phyloP scores from a whole-genome alignment of 2,888 invertebrate species.

The Polylopha cassiicola region DNA sequence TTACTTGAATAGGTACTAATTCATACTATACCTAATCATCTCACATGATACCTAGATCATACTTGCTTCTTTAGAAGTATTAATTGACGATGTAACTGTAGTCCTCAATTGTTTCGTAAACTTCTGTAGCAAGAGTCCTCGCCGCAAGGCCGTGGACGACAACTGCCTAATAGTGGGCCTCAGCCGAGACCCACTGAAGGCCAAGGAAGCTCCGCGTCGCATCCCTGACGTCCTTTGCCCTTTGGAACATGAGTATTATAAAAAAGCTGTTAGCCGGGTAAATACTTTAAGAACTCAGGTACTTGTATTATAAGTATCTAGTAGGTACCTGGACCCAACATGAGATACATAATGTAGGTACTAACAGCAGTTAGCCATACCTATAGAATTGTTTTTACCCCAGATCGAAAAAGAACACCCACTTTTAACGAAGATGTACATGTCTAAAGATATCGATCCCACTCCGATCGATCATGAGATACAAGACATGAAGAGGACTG shows the following conservation, averaged over 20 bases:
- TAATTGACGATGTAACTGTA: background rate
- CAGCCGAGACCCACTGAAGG: conserved; percentile 49
- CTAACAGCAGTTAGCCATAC: no score
- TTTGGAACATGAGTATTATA: conserved; percentile 53
- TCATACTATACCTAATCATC: no score
- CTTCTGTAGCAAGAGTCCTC: conserved; percentile 51
- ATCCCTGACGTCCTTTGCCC: conserved; percentile 57
- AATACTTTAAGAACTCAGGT: background rate
- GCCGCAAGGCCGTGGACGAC: conserved; percentile 54
- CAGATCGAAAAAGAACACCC: conserved; percentile 58
- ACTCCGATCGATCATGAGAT: conserved; percentile 57
- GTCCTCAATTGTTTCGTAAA: background rate
- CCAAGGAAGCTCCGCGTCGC: conserved; percentile 35
- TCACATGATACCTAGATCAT: no score
- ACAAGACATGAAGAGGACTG: conserved; percentile 61
- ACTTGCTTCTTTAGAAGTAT: background rate
- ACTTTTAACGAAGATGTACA: conserved; percentile 49
- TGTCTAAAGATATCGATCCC: conserved; percentile 55
- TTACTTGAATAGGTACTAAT: no score
- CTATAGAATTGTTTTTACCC: no score
- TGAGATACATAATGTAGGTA: no score
- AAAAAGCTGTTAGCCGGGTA: conserved; percentile 56
- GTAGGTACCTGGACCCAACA: no score
- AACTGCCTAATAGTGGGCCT: conserved; percentile 61
- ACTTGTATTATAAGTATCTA: background rate